phyloP scores from a whole-genome alignment of 2,888 invertebrate genomes.

The Oscheius sp. region DNA sequence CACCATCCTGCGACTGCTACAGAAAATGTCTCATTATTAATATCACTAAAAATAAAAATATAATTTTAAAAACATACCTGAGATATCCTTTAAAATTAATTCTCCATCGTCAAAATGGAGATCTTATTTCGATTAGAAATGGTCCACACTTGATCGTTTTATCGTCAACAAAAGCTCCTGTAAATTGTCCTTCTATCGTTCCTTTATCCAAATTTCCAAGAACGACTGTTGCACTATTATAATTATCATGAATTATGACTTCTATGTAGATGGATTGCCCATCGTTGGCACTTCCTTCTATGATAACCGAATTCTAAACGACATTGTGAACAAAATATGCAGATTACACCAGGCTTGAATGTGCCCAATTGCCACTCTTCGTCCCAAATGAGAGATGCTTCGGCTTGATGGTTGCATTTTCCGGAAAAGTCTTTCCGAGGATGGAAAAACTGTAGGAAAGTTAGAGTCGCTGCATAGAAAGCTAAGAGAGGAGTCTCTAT shows the following conservation, averaged over 20 bases:
- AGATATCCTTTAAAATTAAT: slow-evolving; percentile 55
- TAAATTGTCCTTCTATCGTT: slow-evolving; percentile 6
- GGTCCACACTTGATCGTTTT: slow-evolving; percentile 41
- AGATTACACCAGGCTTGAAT: background rate
- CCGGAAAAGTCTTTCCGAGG: background rate
- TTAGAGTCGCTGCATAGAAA: background rate
- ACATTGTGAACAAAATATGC: background rate
- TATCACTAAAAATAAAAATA: background rate
- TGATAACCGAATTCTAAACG: background rate
- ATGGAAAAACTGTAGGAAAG: background rate
- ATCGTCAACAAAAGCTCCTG: background rate
- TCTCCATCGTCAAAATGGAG: slow-evolving; percentile 55
- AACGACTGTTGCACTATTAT: background rate
- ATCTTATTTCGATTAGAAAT: slow-evolving; percentile 45
- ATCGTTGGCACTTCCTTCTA: slow-evolving; percentile 4
- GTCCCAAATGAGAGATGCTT: slow-evolving; percentile 1
- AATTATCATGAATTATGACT: background rate
- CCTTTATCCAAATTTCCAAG: background rate
- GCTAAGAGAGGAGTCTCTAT: background rate
- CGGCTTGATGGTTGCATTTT: background rate
- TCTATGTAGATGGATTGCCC: slow-evolving; percentile 14
- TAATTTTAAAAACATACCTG: slow-evolving; percentile 25
- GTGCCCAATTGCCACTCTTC: background rate
- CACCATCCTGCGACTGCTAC: slow-evolving; percentile 51
- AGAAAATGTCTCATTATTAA: slow-evolving; percentile 29